Evolutionary conservation across 2,113 vertebrate genomes (phyloP).

Genomic region (Isurus oxyrinchus): DNA sequence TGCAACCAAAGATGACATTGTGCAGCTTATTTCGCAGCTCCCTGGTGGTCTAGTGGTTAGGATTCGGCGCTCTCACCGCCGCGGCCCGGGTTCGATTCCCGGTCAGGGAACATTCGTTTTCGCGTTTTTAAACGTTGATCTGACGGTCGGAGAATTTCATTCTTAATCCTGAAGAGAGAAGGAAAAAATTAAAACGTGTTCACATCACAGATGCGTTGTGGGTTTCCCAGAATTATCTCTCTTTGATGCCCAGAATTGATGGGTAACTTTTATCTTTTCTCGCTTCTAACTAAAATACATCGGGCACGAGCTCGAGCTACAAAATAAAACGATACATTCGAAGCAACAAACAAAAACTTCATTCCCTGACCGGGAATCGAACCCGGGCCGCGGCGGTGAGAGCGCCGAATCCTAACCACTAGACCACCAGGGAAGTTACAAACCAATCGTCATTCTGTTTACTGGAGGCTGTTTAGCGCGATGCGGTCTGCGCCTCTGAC

Average conservation of each 20-base stretch:
- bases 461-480: neutral
- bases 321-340: no score
- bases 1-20: neutral
- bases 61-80: constrained; percentile 33
- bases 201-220: no score
- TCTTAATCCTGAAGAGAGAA: no score
- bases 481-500: neutral
- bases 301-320: no score
- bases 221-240: no score
- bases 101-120: neutral
- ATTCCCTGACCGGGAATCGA: constrained; percentile 33
- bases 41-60: constrained; percentile 33
- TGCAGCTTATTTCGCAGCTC: neutral
- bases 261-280: no score
- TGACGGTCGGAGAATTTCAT: no score
- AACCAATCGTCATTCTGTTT: rapidly evolving
- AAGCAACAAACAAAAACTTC: neutral
- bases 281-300: no score
- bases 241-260: no score
- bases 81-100: constrained; percentile 31
- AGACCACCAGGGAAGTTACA: neutral
- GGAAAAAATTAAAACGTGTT: no score
- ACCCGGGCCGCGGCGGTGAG: constrained; percentile 34
- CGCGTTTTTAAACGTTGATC: neutral
- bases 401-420: constrained; percentile 35